Percentiles rank a stretch among this genome's conserved stretches.
phyloP scores from a whole-genome alignment of 2,797 vertebrate species.

The Leptodon cayanensis region DNA sequence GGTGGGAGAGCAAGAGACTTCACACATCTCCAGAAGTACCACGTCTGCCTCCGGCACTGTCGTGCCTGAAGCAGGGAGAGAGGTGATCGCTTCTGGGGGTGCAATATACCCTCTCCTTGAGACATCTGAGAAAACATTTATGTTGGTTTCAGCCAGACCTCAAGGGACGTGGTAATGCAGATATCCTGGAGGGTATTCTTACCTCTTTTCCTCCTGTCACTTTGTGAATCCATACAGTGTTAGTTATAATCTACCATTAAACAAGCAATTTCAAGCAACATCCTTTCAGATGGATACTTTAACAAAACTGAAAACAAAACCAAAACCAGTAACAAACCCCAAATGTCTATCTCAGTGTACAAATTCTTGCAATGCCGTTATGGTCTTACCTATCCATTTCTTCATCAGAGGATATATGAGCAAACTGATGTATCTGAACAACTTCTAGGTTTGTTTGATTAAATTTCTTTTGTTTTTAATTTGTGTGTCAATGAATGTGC shows the following conservation, averaged over 20 bases:
- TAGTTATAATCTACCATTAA: neutral
- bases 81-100: neutral
- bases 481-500: neutral
- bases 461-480: neutral
- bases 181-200: neutral
- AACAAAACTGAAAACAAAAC: neutral
- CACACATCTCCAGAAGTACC: neutral
- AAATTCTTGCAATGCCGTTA: neutral
- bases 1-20: neutral
- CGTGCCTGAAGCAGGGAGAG: neutral
- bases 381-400: neutral
- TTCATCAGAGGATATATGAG: neutral
- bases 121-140: neutral
- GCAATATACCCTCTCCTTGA: neutral
- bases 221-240: neutral
- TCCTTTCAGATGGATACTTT: neutral
- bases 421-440: neutral
- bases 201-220: neutral
- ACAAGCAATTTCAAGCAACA: neutral
- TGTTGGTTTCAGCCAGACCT: neutral
- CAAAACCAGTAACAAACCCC: neutral
- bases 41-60: neutral
- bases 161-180: neutral
- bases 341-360: neutral
- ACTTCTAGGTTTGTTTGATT: neutral